A percentile compares a stretch with the other conserved stretches of the same genome.
Evolutionary conservation across 2,113 vertebrate genomes (phyloP).

Genomic region (Mesocricetus auratus): DNA sequence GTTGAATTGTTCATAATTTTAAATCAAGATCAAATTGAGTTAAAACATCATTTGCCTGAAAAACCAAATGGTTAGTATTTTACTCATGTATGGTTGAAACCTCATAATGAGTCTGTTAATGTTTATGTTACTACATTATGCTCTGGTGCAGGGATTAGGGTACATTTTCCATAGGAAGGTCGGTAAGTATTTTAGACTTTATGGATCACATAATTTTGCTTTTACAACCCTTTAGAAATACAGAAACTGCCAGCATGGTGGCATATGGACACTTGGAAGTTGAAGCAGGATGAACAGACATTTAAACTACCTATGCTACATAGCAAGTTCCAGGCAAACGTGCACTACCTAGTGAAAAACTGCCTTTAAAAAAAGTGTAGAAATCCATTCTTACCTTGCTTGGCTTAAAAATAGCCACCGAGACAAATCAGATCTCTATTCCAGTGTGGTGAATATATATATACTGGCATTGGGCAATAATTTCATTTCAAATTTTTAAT

Average conservation of each 20-base stretch:
- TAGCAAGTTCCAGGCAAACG: neutral
- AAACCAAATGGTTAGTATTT: slow-evolving; percentile 39
- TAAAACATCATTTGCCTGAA: slow-evolving; percentile 47
- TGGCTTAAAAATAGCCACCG: neutral
- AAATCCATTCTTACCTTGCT: slow-evolving; percentile 10
- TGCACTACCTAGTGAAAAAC: neutral
- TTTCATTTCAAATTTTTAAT: slow-evolving; percentile 9
- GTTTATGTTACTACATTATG: slow-evolving; percentile 35
- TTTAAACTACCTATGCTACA: neutral
- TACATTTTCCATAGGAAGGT: neutral
- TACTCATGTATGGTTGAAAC: slow-evolving; percentile 53
- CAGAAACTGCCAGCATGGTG: neutral
- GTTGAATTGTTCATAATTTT: slow-evolving; percentile 27
- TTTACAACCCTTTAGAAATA: neutral
- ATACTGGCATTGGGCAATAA: neutral
- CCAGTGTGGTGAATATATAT: neutral
- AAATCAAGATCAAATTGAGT: slow-evolving; percentile 34
- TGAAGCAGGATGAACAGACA: too few species aligned
- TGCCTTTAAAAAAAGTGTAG: neutral
- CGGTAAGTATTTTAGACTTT: slow-evolving; percentile 38
- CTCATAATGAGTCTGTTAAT: neutral
- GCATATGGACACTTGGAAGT: neutral
- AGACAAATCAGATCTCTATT: neutral
- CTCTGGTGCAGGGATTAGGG: neutral
- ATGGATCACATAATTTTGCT: neutral